Conservation (phyloP, 2,888 invertebrate species). For the Chaetogeoica ovagalla region DNA sequence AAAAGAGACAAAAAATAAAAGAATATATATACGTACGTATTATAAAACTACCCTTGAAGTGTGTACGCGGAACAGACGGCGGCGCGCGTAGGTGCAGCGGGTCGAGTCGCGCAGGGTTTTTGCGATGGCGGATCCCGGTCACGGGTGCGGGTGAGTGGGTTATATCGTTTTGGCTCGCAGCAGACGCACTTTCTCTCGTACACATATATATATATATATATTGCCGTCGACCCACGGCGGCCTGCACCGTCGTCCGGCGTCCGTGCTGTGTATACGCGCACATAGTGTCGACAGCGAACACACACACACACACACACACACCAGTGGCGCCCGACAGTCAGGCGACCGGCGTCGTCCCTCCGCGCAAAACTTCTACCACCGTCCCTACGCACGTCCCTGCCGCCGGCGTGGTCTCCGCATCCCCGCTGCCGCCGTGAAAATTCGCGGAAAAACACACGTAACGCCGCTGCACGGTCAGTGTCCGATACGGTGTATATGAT, state of each 20-base stretch:
- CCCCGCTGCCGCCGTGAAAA: not conserved
- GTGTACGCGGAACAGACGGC: conserved; percentile 14
- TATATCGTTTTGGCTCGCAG: conserved; percentile 36
- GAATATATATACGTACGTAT: not conserved
- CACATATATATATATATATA: not conserved
- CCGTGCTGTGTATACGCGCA: no score
- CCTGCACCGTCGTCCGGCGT: no score
- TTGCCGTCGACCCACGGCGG: no score
- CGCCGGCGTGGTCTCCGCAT: no score
- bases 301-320: no score
- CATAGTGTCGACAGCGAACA: no score
- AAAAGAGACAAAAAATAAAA: not conserved
- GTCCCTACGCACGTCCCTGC: not conserved
- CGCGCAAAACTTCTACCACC: not conserved
- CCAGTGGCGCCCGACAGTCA: conserved; percentile 52
- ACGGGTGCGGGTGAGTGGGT: no score
- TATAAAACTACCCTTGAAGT: conserved; percentile 12
- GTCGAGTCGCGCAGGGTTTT: no score
- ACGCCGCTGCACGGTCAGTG: not conserved
- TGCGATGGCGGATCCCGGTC: no score
- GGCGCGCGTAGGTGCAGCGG: not conserved
- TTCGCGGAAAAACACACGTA: conserved; percentile 10
- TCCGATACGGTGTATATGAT: not conserved
- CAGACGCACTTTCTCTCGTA: conserved; percentile 20
- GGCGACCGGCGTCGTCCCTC: conserved; percentile 33